Base-by-base conservation (phyloP, 2,797 vertebrate species). In the Sebastolobus altivelis region DNA sequence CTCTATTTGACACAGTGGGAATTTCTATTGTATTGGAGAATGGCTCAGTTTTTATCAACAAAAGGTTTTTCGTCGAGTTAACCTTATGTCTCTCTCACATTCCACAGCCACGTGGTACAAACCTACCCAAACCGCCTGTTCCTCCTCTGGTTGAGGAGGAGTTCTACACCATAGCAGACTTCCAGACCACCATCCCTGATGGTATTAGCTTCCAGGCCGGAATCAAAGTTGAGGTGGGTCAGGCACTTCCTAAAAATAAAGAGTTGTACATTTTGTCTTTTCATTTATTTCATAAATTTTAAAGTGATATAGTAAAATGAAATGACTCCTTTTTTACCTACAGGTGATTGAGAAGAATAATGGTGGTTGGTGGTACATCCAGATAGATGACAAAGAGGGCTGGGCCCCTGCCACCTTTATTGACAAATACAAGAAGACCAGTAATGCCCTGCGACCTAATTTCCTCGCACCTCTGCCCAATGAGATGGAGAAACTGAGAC, bases 291-390 rank as follows among this genome's bases (percentile, higher is more conserved):
- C 14, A 8, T 13, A 25, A 9, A 43, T 31, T 13, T 12, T 61
- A 1, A 52, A 43, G 6, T 46, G 0, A 14, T 49, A 6, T 5
- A n/a, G 12, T 37, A 11, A 27, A 38, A 78, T 63, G 1, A 63
- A 54, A 22, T 25, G 0, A n/a, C 8, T 5, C 2, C 8, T n/a
- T 29, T 59, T 63, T 8, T 55, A 67, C 40, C 65, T 68, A 54
- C 12, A 99, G 98, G 98, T 99, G 78, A 98, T 99, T 25, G 99
- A 99, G 88, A 99, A 99, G 94, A 99, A 99, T 85, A 85, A 96
- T 65, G 98, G 97, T 0, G 98, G 99, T 69, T 99, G 99, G 99
- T 99, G 99, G 98, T 99, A 99, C 91, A 99, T 99, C 92, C 99
- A 99, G 94, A 99, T 99, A 1, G 98, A 98, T 12, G 98, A 99